These are phyloP conservation scores for Aphidius ervi DNA, from an alignment of 1,140 invertebrate genomes.

Conservation along the genomic window DNA sequence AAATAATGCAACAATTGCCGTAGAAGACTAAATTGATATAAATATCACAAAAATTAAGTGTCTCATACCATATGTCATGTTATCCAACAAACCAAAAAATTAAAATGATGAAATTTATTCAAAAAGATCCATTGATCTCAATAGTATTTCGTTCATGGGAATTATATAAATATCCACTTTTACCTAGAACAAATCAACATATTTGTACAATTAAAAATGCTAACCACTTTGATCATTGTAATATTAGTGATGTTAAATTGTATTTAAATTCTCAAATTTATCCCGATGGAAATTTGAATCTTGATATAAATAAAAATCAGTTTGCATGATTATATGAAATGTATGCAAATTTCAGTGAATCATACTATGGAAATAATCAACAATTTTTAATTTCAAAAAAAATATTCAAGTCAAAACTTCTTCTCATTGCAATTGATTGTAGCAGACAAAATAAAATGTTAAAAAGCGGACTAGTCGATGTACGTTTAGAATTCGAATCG, in stretches of 20 bases:
- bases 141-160: constrained; percentile 39
- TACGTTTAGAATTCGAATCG: too few species aligned
- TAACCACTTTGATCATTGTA: constrained; percentile 22
- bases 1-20: constrained; percentile 6
- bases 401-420: too few species aligned
- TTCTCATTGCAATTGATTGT: too few species aligned
- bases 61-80: constrained; percentile 16
- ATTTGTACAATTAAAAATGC: constrained; percentile 29
- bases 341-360: constrained; percentile 20
- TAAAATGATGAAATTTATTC: constrained; percentile 17
- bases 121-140: constrained; percentile 26
- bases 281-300: constrained; percentile 21
- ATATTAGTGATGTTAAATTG: constrained; percentile 22
- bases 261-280: constrained; percentile 21
- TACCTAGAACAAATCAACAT: constrained; percentile 30
- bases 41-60: constrained; percentile 12
- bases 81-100: constrained; percentile 14
- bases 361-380: constrained; percentile 9
- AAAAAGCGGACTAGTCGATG: too few species aligned
- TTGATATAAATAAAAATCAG: constrained; percentile 20
- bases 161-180: constrained; percentile 37
- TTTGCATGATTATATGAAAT: constrained; percentile 21
- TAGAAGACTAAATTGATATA: constrained; percentile 12
- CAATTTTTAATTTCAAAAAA: too few species aligned
- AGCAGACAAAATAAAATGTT: too few species aligned